Evolutionary conservation across 2,888 invertebrate genomes (phyloP), one percentile per base, ranked within the genome.

Genomic region (Gerris lacustris): DNA sequence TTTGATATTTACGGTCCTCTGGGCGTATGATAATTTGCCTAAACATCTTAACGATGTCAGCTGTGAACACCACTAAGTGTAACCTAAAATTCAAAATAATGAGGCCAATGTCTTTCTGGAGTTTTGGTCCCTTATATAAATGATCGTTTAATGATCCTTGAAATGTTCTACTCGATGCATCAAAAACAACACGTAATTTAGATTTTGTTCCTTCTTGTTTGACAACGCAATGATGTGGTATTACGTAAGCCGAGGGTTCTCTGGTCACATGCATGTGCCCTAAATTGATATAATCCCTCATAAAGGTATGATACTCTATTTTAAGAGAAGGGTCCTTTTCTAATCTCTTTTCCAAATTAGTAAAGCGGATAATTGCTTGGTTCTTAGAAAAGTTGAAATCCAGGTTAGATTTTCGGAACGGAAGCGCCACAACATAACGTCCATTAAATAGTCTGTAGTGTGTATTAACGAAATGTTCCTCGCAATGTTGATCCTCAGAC

Each of bases 1-100:
- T 68, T 15, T 76, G 76, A 45, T 70, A 73, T n/a, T 74, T 67
- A 6, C 68, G 9, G 66, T 76, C 73, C 6, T 64, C 71, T 1
- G 70, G 66, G 45, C 68, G 44, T 0, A 76, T 62, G 0, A n/a
- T 6, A 11, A 76, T 55, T 69, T 77, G 76, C 5, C 79, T 73
- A 70, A 77, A 80, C 78, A 80, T 80, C 73, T 80, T 80, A 17
- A 75, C 76, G 9, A 81, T 77, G 69, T 80, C 80, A 0, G 78
- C 78, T 6, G 76, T 76, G 6, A 81, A 73, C 0, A 77, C 77
- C 31, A 76, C 74, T 9, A 72, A 72, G 67, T 78, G 74, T 6
- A 70, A 71, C 1, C 79, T 70, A 72, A 78, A 78, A 6, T 77
- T 67, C 0, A 77, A 15, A 4, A 81, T 67, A 17, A 79, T 76